Conservation (phyloP, 2,797 vertebrate genomes). For the Sardinella longiceps region DNA sequence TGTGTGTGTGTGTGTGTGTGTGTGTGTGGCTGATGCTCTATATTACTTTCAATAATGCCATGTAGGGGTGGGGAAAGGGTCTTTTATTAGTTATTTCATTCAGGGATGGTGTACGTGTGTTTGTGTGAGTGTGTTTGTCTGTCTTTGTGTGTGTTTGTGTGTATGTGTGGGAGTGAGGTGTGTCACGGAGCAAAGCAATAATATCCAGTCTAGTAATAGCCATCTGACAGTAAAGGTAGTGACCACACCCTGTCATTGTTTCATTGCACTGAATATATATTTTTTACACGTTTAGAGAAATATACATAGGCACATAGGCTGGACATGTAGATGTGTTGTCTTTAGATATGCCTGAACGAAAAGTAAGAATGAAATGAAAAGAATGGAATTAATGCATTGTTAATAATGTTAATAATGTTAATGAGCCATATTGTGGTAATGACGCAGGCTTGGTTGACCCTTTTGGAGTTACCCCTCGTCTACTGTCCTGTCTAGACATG, state of each 20-base stretch:
- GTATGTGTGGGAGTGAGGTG: neutral
- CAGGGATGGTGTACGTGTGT: neutral
- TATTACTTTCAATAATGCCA: too few relatives aligned
- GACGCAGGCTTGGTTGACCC: neutral
- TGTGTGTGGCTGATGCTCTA: too few relatives aligned
- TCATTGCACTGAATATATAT: neutral
- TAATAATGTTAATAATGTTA: neutral
- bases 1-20: too few relatives aligned
- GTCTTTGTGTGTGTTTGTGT: conserved; percentile 4
- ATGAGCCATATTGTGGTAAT: neutral
- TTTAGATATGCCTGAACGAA: too few relatives aligned
- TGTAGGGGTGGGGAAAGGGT: too few relatives aligned
- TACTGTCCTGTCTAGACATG: neutral
- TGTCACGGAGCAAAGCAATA: neutral
- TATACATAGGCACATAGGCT: neutral
- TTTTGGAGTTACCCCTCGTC: neutral
- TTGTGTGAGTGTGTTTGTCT: neutral
- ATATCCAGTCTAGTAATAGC: neutral
- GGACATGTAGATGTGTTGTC: too few relatives aligned
- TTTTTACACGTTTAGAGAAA: neutral
- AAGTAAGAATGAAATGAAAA: too few relatives aligned
- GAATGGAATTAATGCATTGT: neutral
- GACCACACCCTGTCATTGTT: neutral
- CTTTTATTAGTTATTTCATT: neutral
- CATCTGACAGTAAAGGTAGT: neutral